Base-by-base conservation (phyloP, 2,888 invertebrate genomes). In the Dinocampus coccinellae region DNA sequence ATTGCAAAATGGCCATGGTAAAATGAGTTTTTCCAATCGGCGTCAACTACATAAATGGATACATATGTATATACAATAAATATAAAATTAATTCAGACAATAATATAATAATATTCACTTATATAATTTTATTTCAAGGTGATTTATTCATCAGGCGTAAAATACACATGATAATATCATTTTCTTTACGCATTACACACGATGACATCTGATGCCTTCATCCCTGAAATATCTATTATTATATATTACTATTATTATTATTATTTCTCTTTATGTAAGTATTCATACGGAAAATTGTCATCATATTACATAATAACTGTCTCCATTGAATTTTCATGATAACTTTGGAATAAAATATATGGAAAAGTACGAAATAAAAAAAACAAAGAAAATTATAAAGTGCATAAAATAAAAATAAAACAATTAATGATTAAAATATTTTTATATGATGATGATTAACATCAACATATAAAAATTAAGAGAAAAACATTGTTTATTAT, bases 221-320 rank as follows among this genome's bases (percentile, higher is more conserved):
- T 22, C 62, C 36, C 39, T 62, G 62, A 62, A 62, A 62, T 62
- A 62, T 62, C 39, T 62, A 39, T 39, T 62, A 62, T 39, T 62
- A 62, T 61, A 61, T 62, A 9, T 52, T n/a, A n/a, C n/a, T n/a
- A n/a, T n/a, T n/a, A n/a, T 52, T 29, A 22, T 33, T 33, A 52
- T 52, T 24, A 64, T 16, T 29, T 64, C 29, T 10, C 10, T 52
- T 22, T 22, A 58, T 34, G n/a, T 58, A 58, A 26, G 20, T 58
- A 29, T 20, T n/a, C 47, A 47, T 7, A 16, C 16, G 47, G 47
- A 47, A 47, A 47, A 47, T 47, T 16, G 47, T 47, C 16, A 47
- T 16, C 47, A 57, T 6, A 13, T 58, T 58, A 20, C 34, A 33
- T 58, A 58, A 58, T 55, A 26, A 55, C 2, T 55, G 24, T 55